These are phyloP conservation scores for Nesoenas mayeri DNA, from an alignment of 2,113 vertebrate genomes.

Conservation along the genomic window DNA sequence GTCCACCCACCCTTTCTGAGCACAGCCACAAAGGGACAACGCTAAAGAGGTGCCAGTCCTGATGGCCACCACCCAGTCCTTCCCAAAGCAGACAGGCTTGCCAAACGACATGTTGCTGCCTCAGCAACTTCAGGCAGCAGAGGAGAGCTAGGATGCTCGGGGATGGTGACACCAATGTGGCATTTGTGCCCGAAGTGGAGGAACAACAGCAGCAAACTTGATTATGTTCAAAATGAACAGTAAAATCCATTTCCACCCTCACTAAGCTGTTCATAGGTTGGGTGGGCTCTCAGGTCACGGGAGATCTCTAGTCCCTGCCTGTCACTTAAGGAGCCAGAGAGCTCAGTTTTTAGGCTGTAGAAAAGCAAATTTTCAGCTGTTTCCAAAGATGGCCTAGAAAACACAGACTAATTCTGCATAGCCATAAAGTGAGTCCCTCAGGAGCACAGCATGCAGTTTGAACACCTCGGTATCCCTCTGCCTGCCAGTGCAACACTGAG, in stretches of 20 bases:
- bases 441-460: not conserved
- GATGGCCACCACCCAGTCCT: not conserved
- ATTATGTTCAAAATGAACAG: not conserved
- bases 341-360: slow-evolving; percentile 9
- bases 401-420: slow-evolving; percentile 22
- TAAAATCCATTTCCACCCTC: not conserved
- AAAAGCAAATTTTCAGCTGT: slow-evolving; percentile 1
- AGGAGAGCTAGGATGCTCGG: not conserved
- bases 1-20: not conserved
- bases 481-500: not conserved
- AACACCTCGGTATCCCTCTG: not conserved
- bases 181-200: not conserved
- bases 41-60: not conserved
- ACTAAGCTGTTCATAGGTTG: not conserved
- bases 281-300: not conserved
- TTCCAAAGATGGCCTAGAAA: slow-evolving; percentile 52
- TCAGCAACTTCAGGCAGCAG: not conserved
- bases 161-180: not conserved
- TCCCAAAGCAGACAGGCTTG: not conserved
- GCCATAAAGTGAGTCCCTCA: not conserved
- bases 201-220: not conserved
- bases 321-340: not conserved
- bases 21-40: not conserved
- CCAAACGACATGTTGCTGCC: not conserved
- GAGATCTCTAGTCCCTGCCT: not conserved